A percentile compares a stretch with the other conserved stretches of the same genome.
These are phyloP conservation scores for Thamnaconus septentrionalis DNA, from an alignment of 2,113 vertebrate genomes.

Conservation along the genomic window DNA sequence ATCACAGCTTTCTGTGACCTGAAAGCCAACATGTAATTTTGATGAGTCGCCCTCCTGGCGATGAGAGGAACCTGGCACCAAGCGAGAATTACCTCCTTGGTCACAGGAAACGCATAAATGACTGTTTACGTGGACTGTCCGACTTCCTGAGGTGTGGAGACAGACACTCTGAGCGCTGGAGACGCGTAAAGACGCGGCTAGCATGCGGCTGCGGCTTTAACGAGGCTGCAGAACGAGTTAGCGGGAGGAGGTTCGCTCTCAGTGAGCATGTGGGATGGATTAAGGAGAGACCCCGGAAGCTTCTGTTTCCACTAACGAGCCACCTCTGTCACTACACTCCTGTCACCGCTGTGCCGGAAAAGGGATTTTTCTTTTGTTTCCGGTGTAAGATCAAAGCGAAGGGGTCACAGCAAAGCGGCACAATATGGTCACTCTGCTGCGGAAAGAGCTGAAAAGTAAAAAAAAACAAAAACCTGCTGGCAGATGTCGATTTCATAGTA, in stretches of 20 bases:
- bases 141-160: conserved; percentile 42
- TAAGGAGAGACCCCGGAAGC: conserved; percentile 19
- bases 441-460: conserved; percentile 15
- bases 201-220: conserved; percentile 58
- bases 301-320: conserved; percentile 31
- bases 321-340: conserved; percentile 31
- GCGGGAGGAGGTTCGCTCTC: conserved; percentile 8
- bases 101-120: conserved; percentile 57
- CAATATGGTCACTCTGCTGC: neutral
- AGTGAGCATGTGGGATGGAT: conserved; percentile 40
- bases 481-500: neutral
- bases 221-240: conserved; percentile 30
- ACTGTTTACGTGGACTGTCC: conserved; percentile 46
- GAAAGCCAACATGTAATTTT: conserved; percentile 24
- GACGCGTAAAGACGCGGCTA: conserved; percentile 37
- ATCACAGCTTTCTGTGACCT: conserved; percentile 22
- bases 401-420: neutral
- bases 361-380: too few species aligned
- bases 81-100: conserved; percentile 22
- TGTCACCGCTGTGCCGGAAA: conserved; percentile 10
- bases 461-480: neutral
- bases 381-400: conserved; percentile 30
- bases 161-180: neutral
- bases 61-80: conserved; percentile 36
- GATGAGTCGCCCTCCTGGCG: conserved; percentile 12